Evolutionary conservation across 2,113 vertebrate genomes (phyloP).

Genomic region (Xiphophorus couchianus): DNA sequence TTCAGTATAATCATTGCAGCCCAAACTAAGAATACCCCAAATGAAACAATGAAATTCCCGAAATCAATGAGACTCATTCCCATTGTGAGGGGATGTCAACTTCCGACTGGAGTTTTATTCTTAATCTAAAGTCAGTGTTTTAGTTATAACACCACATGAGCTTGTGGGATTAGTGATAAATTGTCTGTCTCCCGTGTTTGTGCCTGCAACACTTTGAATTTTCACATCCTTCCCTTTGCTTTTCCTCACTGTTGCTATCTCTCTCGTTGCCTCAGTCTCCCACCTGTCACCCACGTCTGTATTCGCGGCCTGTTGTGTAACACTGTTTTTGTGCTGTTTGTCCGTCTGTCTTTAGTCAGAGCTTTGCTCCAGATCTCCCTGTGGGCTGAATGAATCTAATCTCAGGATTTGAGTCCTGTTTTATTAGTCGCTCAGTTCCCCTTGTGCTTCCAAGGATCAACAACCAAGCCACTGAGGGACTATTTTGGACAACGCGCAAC

Average conservation of each 20-base stretch:
- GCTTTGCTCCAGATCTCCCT: conserved; percentile 31
- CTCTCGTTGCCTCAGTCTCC: conserved; percentile 45
- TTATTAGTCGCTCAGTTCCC: conserved; percentile 2
- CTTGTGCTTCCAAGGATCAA: neutral
- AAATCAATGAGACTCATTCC: neutral
- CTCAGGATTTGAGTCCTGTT: conserved; percentile 8
- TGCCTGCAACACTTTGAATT: neutral
- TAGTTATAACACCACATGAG: neutral
- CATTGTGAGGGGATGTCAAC: neutral
- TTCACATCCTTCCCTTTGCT: conserved; percentile 25
- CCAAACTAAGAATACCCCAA: neutral
- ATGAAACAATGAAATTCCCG: neutral
- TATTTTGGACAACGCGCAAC: neutral
- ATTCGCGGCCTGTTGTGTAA: conserved; percentile 54
- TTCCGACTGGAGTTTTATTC: neutral
- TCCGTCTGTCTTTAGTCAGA: conserved; percentile 18
- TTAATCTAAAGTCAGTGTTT: neutral
- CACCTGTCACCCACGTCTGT: conserved; percentile 47
- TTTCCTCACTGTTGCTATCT: conserved; percentile 22
- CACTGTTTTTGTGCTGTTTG: conserved; percentile 35
- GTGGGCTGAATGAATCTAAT: conserved; percentile 13
- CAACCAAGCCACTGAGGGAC: neutral
- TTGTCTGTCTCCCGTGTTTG: neutral
- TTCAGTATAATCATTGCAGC: neutral
- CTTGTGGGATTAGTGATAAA: neutral